phyloP scores from a whole-genome alignment of 2,797 vertebrate genomes.

The Erithacus rubecula region DNA sequence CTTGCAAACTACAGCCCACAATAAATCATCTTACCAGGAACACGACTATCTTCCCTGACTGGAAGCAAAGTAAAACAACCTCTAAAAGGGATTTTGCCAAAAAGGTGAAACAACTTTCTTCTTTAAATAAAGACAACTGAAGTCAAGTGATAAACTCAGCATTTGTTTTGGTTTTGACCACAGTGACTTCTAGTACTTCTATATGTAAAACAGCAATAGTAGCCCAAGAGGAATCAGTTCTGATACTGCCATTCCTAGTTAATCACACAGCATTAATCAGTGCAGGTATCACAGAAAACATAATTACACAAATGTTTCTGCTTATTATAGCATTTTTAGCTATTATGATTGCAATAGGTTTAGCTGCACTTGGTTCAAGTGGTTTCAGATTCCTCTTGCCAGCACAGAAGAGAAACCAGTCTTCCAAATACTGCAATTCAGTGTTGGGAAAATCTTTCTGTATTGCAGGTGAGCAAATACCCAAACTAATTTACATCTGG shows the following conservation, averaged over 20 bases:
- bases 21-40: conserved; percentile 25
- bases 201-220: not conserved
- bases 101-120: not conserved
- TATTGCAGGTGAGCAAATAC: not conserved
- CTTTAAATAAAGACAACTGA: not conserved
- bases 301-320: not conserved
- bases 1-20: not conserved
- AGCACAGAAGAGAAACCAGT: not conserved
- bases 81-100: not conserved
- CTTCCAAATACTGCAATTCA: not conserved
- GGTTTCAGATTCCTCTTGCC: not conserved
- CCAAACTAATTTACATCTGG: not conserved
- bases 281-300: not conserved
- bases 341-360: not conserved
- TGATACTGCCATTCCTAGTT: not conserved
- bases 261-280: not conserved
- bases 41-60: not conserved
- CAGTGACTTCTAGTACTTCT: not conserved
- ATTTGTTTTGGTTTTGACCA: not conserved
- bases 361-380: not conserved
- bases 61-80: not conserved
- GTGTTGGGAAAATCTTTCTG: not conserved
- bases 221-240: not conserved
- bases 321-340: not conserved
- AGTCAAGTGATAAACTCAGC: not conserved